These are phyloP conservation scores for Redunca redunca DNA, from an alignment of 2,113 vertebrate genomes.

Conservation along the genomic window DNA sequence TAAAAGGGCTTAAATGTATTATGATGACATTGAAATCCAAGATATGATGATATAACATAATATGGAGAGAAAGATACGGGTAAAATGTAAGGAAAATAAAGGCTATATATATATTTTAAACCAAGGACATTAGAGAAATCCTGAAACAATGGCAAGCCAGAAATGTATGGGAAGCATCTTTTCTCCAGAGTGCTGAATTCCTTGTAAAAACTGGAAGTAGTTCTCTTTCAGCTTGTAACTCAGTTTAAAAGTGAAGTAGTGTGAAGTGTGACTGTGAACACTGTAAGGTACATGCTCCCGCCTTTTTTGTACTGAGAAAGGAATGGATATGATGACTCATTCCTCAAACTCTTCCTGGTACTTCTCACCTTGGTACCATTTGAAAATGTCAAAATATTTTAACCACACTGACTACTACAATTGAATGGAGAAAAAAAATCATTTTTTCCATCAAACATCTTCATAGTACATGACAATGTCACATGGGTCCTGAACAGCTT, in stretches of 20 bases:
- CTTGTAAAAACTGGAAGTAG: neutral
- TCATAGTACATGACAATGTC: slow-evolving; percentile 19
- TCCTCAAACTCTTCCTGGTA: neutral
- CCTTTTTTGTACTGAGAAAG: neutral
- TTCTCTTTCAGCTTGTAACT: neutral
- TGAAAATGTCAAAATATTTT: slow-evolving; percentile 36
- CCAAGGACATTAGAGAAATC: neutral
- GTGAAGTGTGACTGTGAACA: neutral
- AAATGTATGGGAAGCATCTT: neutral
- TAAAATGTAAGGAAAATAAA: neutral
- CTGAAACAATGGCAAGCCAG: neutral
- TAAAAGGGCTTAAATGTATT: neutral
- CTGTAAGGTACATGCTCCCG: neutral
- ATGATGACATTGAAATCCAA: neutral
- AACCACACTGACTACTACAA: neutral
- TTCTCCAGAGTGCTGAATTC: neutral
- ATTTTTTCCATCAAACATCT: slow-evolving; percentile 26
- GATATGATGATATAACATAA: neutral
- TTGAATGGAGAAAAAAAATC: slow-evolving; percentile 18
- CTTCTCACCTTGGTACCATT: neutral
- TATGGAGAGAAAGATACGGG: neutral
- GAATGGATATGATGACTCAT: neutral
- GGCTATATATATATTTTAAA: neutral
- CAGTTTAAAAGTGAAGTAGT: neutral
- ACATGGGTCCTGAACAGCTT: neutral